Percentiles rank a stretch among this genome's conserved stretches.
phyloP scores from a whole-genome alignment of 2,113 vertebrate genomes.

The Rousettus leschenaultii region DNA sequence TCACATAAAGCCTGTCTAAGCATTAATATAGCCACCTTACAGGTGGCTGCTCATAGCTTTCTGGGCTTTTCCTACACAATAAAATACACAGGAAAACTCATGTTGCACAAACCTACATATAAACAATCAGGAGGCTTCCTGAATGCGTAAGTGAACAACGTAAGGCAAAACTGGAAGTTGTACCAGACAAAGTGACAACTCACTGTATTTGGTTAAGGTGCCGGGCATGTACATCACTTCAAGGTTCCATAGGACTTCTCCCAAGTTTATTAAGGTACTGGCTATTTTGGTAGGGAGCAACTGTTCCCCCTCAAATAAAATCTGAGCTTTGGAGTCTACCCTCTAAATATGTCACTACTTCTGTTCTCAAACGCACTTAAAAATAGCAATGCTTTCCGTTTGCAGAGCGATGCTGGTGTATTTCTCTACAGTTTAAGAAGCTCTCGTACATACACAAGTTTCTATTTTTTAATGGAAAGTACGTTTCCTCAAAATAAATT shows the following conservation, averaged over 20 bases:
- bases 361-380: constrained; percentile 6
- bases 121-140: not conserved
- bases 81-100: too few species aligned
- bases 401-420: not conserved
- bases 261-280: not conserved
- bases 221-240: not conserved
- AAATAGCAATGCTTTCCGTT: not conserved
- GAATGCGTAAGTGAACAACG: not conserved
- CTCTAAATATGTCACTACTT: not conserved
- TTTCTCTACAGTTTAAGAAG: not conserved
- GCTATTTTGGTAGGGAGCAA: not conserved
- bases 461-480: not conserved
- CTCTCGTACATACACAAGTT: not conserved
- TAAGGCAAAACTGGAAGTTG: not conserved
- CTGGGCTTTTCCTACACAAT: too few species aligned
- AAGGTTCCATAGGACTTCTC: not conserved
- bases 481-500: not conserved
- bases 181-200: not conserved
- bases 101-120: not conserved
- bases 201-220: not conserved
- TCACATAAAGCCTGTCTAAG: not conserved
- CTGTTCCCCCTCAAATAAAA: not conserved
- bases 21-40: not conserved
- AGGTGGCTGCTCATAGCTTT: not conserved
- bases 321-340: not conserved